phyloP scores from a whole-genome alignment of 2,888 invertebrate species.

The Schrankia costaestrigalis region DNA sequence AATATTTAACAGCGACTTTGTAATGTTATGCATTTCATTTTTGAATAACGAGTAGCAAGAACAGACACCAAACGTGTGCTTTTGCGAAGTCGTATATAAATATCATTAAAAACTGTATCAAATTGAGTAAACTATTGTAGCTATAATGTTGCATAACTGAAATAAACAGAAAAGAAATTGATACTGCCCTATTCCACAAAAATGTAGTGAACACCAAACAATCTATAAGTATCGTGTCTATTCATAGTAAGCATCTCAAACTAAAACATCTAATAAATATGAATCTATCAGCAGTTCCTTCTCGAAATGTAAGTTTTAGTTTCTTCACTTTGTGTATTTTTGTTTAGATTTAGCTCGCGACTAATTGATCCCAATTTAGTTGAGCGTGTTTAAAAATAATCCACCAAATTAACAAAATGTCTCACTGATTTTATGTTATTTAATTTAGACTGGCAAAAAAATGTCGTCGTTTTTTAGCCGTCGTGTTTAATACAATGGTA shows the following conservation, averaged over 20 bases:
- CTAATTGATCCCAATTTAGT: conserved; percentile 55
- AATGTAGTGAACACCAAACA: conserved; percentile 7
- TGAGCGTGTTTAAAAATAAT: conserved; percentile 36
- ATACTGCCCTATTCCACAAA: conserved; percentile 2
- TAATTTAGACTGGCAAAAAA: no score
- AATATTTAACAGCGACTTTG: no score
- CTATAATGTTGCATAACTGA: no score
- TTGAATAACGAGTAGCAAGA: no score
- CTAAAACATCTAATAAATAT: conserved; percentile 34
- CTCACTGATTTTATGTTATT: conserved; percentile 35
- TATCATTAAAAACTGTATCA: no score
- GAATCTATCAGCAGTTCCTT: conserved; percentile 45
- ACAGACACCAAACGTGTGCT: no score
- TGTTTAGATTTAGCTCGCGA: conserved; percentile 45
- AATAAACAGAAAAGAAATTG: background rate
- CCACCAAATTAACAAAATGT: conserved; percentile 50
- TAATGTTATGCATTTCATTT: no score
- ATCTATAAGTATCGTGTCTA: conserved; percentile 9
- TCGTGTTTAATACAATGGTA: no score
- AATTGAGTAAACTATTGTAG: no score
- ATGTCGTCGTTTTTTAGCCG: no score
- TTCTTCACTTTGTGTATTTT: conserved; percentile 34
- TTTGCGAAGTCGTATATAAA: no score
- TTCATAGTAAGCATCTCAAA: conserved; percentile 13
- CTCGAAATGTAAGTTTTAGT: conserved; percentile 32